A percentile compares a stretch with the other conserved stretches of the same genome.
These are phyloP conservation scores for Lithosia quadra DNA, from an alignment of 2,888 invertebrate genomes.

Conservation along the genomic window DNA sequence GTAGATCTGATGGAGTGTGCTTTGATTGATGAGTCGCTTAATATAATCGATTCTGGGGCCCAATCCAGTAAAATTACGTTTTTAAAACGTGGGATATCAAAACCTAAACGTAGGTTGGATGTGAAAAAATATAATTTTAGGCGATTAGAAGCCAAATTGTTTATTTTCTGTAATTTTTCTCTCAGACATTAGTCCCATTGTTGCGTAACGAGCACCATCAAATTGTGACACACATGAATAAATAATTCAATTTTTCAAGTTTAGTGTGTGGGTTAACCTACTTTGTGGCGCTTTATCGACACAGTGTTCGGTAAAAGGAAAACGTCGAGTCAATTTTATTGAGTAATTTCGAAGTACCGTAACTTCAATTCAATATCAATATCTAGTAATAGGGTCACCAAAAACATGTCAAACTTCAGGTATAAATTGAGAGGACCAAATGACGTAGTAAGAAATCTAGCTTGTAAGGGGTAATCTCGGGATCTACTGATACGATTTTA, in stretches of 20 bases:
- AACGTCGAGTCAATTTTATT: not conserved
- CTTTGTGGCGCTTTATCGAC: not conserved
- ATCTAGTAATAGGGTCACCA: not conserved
- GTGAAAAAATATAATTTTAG: not conserved
- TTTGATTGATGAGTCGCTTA: not conserved
- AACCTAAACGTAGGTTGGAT: not conserved
- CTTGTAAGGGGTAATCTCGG: no score
- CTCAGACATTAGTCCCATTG: not conserved
- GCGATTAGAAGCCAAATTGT: not conserved
- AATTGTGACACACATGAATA: conserved; percentile 1
- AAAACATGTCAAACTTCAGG: not conserved
- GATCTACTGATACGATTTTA: no score
- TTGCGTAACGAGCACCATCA: not conserved
- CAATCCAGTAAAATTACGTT: not conserved
- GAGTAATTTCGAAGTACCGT: not conserved
- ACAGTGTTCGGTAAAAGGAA: conserved; percentile 4
- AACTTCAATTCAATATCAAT: not conserved
- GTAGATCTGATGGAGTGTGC: not conserved
- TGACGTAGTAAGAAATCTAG: not conserved
- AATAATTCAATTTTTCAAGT: not conserved
- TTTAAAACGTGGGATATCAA: not conserved
- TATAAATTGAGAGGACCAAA: not conserved
- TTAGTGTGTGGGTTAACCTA: not conserved
- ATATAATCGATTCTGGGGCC: not conserved
- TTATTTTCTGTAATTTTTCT: not conserved